These are phyloP conservation scores for Myrmophylax atrothorax DNA, from an alignment of 2,113 vertebrate genomes.

Conservation along the genomic window DNA sequence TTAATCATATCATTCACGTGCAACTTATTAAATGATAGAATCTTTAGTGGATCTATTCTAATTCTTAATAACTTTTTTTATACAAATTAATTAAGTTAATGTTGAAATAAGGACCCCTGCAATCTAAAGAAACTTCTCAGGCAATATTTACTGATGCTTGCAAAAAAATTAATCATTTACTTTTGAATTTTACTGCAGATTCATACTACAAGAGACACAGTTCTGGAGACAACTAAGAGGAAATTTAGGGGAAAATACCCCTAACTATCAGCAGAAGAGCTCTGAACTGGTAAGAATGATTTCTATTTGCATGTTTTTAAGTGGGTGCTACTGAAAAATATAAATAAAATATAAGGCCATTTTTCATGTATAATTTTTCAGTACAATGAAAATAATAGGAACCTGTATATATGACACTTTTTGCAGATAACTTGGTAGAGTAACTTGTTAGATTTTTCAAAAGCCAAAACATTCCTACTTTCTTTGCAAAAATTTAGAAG, in stretches of 20 bases:
- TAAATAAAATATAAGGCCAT: not conserved
- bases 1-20: not conserved
- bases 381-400: not conserved
- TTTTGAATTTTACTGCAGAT: slow-evolving; percentile 21
- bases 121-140: not conserved
- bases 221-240: not conserved
- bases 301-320: not conserved
- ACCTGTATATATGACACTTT: not conserved
- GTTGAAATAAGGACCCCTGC: not conserved
- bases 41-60: not conserved
- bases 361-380: not conserved
- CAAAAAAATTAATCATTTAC: not conserved
- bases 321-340: not conserved
- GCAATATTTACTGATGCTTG: not conserved
- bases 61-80: not conserved
- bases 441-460: not conserved
- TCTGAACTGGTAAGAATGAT: slow-evolving; percentile 35
- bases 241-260: not conserved
- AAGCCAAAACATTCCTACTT: not conserved
- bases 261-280: not conserved
- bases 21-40: not conserved
- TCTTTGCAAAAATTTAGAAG: not conserved
- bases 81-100: not conserved
- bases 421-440: not conserved
- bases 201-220: not conserved